Evolutionary conservation across 2,888 invertebrate genomes (phyloP).

Genomic region (Quadriops clusia): DNA sequence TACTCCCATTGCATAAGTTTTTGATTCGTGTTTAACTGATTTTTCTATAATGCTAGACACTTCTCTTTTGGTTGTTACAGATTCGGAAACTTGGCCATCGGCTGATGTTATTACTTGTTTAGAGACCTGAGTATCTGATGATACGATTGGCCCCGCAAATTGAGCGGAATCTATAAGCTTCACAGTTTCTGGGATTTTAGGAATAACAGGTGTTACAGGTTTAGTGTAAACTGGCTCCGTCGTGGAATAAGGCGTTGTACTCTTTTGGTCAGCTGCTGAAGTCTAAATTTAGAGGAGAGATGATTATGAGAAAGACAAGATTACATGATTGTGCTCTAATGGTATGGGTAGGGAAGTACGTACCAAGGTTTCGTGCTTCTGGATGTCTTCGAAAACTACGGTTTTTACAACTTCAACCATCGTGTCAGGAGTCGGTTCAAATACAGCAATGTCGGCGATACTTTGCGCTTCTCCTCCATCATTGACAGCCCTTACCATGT

Average conservation of each 20-base stretch:
- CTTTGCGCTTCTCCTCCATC: slow-evolving; percentile 73
- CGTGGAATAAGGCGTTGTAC: slow-evolving; percentile 17
- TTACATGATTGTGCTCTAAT: slow-evolving; percentile 5
- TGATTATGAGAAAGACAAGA: background rate
- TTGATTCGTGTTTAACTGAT: slow-evolving; percentile 29
- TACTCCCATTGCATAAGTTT: slow-evolving; percentile 32
- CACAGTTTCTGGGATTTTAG: background rate
- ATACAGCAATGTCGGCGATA: slow-evolving; percentile 64
- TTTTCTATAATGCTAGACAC: slow-evolving; percentile 29
- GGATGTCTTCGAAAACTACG: slow-evolving; percentile 47
- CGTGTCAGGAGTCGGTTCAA: slow-evolving; percentile 55
- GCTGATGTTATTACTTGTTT: slow-evolving; percentile 15
- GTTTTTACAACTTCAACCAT: slow-evolving; percentile 57
- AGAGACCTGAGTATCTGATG: slow-evolving; percentile 10
- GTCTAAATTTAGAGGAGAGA: slow-evolving; percentile 15
- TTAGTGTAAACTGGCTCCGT: slow-evolving; percentile 12
- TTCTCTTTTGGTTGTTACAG: slow-evolving; percentile 28
- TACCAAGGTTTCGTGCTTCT: slow-evolving; percentile 37
- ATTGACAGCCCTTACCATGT: slow-evolving; percentile 62
- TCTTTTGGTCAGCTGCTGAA: slow-evolving; percentile 20
- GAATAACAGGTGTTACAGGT: background rate
- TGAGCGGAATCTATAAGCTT: slow-evolving; percentile 14
- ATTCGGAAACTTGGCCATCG: slow-evolving; percentile 23
- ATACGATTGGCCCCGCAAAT: slow-evolving; percentile 10
- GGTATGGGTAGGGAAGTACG: slow-evolving; percentile 18